These are phyloP conservation scores for Lymantria monacha DNA, from an alignment of 2,888 invertebrate species.

Conservation along the genomic window DNA sequence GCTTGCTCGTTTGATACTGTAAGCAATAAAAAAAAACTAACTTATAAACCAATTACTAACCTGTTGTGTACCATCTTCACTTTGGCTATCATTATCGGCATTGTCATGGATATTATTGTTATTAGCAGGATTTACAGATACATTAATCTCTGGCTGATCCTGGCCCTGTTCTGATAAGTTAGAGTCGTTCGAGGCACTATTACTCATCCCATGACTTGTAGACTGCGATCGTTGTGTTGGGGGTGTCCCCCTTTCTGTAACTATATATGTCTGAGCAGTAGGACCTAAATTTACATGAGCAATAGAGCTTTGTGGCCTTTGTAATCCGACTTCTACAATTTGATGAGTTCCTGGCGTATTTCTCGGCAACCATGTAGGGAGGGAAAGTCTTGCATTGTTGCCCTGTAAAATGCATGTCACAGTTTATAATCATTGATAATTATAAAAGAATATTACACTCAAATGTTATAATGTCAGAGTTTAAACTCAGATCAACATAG, in stretches of 20 bases:
- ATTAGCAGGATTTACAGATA: slow-evolving; percentile 70
- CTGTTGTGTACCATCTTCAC: slow-evolving; percentile 74
- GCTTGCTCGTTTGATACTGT: too few species aligned
- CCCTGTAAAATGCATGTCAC: slow-evolving; percentile 46
- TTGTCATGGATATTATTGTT: slow-evolving; percentile 75
- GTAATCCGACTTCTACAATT: slow-evolving; percentile 49
- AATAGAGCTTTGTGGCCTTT: slow-evolving; percentile 70
- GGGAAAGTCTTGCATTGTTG: slow-evolving; percentile 67
- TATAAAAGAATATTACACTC: not conserved
- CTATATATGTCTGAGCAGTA: slow-evolving; percentile 55
- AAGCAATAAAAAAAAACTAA: too few species aligned
- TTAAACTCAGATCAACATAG: not conserved
- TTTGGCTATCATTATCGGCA: slow-evolving; percentile 71
- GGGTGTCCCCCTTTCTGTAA: slow-evolving; percentile 57
- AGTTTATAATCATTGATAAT: not conserved
- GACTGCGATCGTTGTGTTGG: slow-evolving; percentile 46
- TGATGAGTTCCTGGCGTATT: slow-evolving; percentile 64
- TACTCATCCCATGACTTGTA: slow-evolving; percentile 48
- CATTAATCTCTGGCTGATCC: slow-evolving; percentile 64
- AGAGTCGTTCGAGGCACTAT: slow-evolving; percentile 60
- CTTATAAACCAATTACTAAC: slow-evolving; percentile 33
- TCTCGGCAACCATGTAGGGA: slow-evolving; percentile 72
- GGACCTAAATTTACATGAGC: slow-evolving; percentile 64
- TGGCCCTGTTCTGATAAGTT: slow-evolving; percentile 54
- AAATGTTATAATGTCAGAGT: not conserved